Evolutionary conservation across 2,113 vertebrate genomes (phyloP).

Genomic region (Dasyurus viverrinus): DNA sequence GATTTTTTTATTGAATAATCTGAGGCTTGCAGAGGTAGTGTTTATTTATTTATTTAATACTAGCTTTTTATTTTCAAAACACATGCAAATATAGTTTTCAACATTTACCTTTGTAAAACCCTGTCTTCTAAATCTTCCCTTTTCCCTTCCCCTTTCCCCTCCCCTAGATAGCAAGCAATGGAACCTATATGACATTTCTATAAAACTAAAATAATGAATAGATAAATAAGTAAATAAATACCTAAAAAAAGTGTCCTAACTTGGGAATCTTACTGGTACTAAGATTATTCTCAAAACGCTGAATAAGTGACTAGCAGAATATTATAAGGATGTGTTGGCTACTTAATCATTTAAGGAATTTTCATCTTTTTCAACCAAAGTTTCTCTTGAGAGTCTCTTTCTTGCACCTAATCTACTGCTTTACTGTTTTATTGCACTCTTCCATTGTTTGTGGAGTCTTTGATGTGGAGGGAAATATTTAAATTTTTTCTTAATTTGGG

Average conservation of each 20-base stretch:
- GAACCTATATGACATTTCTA: too few species aligned
- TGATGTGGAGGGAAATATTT: neutral
- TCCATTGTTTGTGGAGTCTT: neutral
- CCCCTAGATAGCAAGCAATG: too few species aligned
- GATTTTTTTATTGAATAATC: neutral
- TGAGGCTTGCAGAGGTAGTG: neutral
- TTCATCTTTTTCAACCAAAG: neutral
- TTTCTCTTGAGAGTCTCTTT: neutral
- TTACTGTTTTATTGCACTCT: neutral
- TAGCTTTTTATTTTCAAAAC: too few species aligned
- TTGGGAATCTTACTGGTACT: neutral
- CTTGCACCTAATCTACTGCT: neutral
- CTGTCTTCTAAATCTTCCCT: too few species aligned
- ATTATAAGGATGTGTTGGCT: neutral
- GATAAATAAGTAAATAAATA: neutral
- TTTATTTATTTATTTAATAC: neutral
- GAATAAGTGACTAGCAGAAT: neutral
- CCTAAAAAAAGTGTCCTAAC: neutral
- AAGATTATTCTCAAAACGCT: slow-evolving; percentile 9
- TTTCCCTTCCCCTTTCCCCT: too few species aligned
- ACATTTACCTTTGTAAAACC: too few species aligned
- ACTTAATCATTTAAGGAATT: neutral
- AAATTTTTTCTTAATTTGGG: neutral
- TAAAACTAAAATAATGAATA: too few species aligned
- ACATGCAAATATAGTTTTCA: too few species aligned